Conservation (phyloP, 2,888 invertebrate species). For the Stramonita haemastoma region DNA sequence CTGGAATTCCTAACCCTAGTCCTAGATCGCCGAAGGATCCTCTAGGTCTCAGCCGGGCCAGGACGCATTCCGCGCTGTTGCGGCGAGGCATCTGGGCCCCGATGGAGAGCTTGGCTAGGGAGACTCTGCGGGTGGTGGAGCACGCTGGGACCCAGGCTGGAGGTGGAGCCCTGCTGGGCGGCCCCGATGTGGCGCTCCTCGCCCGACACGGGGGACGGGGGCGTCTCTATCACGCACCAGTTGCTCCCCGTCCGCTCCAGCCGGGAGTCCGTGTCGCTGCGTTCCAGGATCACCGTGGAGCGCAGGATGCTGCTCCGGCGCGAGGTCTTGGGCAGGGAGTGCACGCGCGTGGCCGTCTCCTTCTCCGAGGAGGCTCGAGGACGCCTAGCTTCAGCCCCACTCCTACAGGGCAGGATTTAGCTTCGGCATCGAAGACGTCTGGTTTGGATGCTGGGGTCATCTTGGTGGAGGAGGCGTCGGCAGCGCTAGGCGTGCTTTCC, state of each 20-base stretch:
- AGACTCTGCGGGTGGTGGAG: not conserved
- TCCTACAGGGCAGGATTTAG: too few relatives aligned
- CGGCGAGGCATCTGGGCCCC: constrained; percentile 13
- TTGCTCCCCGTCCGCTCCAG: not conserved
- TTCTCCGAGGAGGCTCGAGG: not conserved
- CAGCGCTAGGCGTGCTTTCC: not conserved
- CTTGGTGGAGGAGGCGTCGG: not conserved
- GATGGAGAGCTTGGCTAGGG: constrained; percentile 19
- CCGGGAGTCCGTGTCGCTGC: not conserved
- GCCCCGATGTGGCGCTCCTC: not conserved
- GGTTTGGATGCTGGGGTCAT: not conserved
- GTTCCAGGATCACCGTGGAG: not conserved
- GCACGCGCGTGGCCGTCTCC: not conserved
- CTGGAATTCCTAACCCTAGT: not conserved
- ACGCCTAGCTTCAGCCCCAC: not conserved
- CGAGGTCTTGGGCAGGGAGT: not conserved
- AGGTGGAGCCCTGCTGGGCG: not conserved
- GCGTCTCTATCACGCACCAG: constrained; percentile 17
- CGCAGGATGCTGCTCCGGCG: constrained; percentile 1
- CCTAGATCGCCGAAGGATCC: not conserved
- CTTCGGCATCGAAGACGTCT: not conserved
- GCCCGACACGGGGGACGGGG: not conserved
- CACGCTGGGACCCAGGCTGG: not conserved
- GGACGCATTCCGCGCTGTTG: constrained; percentile 12
- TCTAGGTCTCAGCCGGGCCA: not conserved